These are phyloP conservation scores for Vollenhovia emeryi DNA, from an alignment of 1,140 invertebrate genomes.

Conservation along the genomic window DNA sequence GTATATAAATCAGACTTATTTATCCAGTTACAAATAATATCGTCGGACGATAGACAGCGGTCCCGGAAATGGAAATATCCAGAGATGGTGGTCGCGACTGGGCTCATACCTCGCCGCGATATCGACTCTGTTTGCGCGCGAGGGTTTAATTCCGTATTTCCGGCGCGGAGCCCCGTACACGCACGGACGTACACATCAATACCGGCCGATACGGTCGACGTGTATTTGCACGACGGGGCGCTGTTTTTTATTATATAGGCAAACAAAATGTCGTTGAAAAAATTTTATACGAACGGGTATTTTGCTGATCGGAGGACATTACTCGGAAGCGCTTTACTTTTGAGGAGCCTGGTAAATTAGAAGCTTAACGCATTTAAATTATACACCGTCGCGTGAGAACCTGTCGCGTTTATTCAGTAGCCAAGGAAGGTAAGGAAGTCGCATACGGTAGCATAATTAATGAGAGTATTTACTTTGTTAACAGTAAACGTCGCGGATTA, in stretches of 20 bases:
- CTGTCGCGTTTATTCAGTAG: background rate
- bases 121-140: conserved; percentile 51
- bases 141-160: conserved; percentile 52
- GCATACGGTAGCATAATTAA: conserved; percentile 2
- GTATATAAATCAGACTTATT: conserved; percentile 58
- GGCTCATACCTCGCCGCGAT: conserved; percentile 33
- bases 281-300: conserved; percentile 25
- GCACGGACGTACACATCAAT: background rate
- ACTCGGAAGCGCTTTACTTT: conserved; percentile 1
- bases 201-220: conserved; percentile 10
- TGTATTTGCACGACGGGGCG: conserved; percentile 24
- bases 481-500: conserved; percentile 23
- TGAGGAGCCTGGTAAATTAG: conserved; percentile 15
- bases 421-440: conserved; percentile 3
- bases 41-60: conserved; percentile 19
- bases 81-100: conserved; percentile 15
- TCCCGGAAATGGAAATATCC: conserved; percentile 46
- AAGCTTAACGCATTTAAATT: conserved; percentile 41
- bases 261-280: conserved; percentile 53
- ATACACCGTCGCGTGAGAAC: background rate
- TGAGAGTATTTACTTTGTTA: conserved; percentile 36
- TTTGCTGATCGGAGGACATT: background rate
- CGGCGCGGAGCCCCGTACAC: background rate
- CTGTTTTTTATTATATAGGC: conserved; percentile 44
- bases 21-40: conserved; percentile 56